phyloP scores from a whole-genome alignment of 2,888 invertebrate species.

The Harpalus rufipes region DNA sequence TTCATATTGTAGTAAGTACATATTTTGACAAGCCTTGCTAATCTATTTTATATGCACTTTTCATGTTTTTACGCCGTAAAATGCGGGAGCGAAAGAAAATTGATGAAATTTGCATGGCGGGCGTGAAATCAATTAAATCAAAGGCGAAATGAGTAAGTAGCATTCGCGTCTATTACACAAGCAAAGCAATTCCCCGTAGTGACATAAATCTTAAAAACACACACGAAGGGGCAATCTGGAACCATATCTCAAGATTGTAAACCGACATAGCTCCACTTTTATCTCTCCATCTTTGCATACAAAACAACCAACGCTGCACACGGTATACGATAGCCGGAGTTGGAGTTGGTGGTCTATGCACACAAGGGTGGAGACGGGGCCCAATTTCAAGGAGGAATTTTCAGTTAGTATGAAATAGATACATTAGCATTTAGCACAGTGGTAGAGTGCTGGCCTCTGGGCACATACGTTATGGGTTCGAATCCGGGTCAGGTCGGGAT shows the following conservation, averaged over 20 bases:
- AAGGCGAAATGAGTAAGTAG: slow-evolving; percentile 30
- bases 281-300: slow-evolving; percentile 44
- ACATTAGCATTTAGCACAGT: no score
- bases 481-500: no score
- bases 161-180: slow-evolving; percentile 42
- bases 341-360: not conserved
- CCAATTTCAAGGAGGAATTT: not conserved
- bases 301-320: slow-evolving; percentile 39
- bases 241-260: slow-evolving; percentile 47
- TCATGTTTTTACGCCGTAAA: not conserved
- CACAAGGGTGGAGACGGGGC: not conserved
- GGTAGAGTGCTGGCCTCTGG: no score
- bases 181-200: slow-evolving; percentile 42
- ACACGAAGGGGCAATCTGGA: slow-evolving; percentile 48
- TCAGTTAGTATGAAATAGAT: no score
- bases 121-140: slow-evolving; percentile 41
- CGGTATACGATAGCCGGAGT: not conserved
- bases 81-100: not conserved
- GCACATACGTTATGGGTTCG: no score
- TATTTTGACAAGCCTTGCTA: not conserved
- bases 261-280: slow-evolving; percentile 46
- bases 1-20: not conserved
- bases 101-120: slow-evolving; percentile 18
- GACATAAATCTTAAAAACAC: slow-evolving; percentile 48
- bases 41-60: not conserved